Percentiles rank a stretch among this genome's conserved stretches.
phyloP scores from a whole-genome alignment of 2,113 vertebrate species.

The Catharus bicknelli region DNA sequence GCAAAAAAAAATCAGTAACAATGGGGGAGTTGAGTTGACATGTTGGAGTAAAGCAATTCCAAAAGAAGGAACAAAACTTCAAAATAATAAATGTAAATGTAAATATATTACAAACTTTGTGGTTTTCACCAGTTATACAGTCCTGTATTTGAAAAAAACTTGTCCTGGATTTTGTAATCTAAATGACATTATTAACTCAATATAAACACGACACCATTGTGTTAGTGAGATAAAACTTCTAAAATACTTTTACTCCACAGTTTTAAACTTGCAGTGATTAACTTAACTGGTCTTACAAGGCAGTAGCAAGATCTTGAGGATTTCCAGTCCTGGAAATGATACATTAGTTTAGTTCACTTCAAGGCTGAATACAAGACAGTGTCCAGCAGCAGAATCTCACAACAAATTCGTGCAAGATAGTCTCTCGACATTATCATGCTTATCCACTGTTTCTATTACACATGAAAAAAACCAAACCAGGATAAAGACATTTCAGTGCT shows the following conservation, averaged over 20 bases:
- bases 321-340: not conserved
- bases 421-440: not conserved
- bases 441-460: not conserved
- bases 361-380: not conserved
- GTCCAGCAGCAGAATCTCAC: not conserved
- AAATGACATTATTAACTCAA: not conserved
- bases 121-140: not conserved
- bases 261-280: not conserved
- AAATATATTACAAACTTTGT: not conserved
- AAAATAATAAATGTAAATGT: not conserved
- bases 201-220: not conserved
- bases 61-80: not conserved
- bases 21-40: not conserved
- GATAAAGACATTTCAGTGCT: not conserved
- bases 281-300: not conserved
- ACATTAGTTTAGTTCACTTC: not conserved
- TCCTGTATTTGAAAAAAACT: not conserved
- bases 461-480: not conserved
- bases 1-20: not conserved
- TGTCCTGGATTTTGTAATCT: not conserved
- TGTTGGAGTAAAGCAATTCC: not conserved
- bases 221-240: not conserved
- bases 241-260: not conserved
- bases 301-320: not conserved
- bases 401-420: not conserved